Evolutionary conservation across 2,113 vertebrate species (phyloP).

Genomic region (Dasypus novemcinctus): DNA sequence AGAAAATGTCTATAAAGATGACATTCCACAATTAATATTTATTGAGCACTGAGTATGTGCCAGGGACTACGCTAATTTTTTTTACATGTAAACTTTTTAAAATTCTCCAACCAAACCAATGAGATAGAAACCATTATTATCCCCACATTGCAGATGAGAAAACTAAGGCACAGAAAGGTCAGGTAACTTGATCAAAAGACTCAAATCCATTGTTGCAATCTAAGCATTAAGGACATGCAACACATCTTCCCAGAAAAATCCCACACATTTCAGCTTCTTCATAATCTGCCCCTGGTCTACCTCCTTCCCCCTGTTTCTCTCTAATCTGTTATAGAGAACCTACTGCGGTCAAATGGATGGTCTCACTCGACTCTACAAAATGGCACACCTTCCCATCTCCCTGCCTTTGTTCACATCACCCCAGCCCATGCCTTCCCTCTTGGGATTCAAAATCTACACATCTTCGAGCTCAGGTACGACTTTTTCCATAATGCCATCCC

Average conservation of each 20-base stretch:
- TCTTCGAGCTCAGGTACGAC: background rate
- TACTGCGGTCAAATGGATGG: conserved; percentile 25
- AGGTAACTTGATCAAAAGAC: background rate
- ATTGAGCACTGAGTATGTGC: background rate
- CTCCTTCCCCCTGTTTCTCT: background rate
- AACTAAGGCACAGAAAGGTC: background rate
- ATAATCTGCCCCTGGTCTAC: background rate
- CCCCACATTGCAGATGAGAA: background rate
- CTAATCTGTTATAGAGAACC: background rate
- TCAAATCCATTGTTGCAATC: background rate
- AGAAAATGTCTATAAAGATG: background rate
- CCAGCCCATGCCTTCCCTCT: background rate
- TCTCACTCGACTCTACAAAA: conserved; percentile 13
- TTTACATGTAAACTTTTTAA: background rate
- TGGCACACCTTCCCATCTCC: background rate
- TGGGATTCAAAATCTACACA: background rate
- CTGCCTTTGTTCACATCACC: background rate
- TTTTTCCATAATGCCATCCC: background rate
- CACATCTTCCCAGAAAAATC: too few species aligned
- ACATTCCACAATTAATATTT: background rate
- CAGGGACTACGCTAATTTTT: background rate
- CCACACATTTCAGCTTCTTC: background rate
- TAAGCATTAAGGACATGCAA: background rate
- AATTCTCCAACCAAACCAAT: background rate
- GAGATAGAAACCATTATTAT: background rate